Evolutionary conservation across 2,888 invertebrate species (phyloP).

Genomic region (Timema cristinae): DNA sequence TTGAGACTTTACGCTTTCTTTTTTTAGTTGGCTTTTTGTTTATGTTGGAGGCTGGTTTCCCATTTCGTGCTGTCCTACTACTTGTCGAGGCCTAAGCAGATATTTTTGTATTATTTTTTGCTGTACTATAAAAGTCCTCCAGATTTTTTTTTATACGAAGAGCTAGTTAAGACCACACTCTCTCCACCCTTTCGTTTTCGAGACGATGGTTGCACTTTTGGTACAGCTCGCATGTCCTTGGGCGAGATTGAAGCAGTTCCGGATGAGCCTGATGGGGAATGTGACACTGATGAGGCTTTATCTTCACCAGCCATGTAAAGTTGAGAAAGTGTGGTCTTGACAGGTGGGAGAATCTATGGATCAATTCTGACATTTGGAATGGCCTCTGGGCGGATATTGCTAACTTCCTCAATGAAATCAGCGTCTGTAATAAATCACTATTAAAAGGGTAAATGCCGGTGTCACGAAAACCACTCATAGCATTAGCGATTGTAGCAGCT

Average conservation of each 20-base stretch:
- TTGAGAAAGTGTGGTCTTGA: background rate
- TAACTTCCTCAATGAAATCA: no score
- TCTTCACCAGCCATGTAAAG: slow-evolving; percentile 8
- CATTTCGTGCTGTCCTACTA: background rate
- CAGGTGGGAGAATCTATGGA: background rate
- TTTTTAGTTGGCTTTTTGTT: background rate
- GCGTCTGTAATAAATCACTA: no score
- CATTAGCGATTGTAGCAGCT: no score
- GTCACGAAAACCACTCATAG: no score
- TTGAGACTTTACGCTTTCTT: slow-evolving; percentile 12
- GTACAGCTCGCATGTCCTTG: background rate
- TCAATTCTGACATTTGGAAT: background rate
- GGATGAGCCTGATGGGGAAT: slow-evolving; percentile 7
- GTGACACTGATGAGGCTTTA: background rate
- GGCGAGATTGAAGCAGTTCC: background rate
- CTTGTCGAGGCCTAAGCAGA: no score
- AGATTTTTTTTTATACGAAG: no score
- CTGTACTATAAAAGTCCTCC: no score
- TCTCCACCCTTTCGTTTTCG: no score
- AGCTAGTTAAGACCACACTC: no score
- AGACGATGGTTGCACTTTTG: slow-evolving; percentile 10
- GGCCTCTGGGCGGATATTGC: no score
- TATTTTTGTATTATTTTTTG: no score
- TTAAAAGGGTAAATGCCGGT: no score
- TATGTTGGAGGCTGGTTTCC: slow-evolving; percentile 2